Base-by-base conservation (phyloP, 2,888 invertebrate genomes). In the Tineola bisselliella region DNA sequence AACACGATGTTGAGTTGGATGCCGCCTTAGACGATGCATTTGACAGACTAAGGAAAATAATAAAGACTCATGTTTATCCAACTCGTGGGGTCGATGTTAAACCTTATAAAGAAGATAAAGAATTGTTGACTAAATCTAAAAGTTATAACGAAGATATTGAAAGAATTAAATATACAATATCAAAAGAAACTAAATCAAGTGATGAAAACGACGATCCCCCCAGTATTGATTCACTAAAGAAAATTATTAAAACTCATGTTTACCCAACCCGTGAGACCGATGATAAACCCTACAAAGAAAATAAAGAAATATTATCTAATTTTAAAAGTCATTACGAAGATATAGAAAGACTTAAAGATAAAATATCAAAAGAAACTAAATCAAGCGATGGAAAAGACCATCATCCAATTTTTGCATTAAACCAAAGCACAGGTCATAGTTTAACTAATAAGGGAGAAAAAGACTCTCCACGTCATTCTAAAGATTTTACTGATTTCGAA, bases 41-140 rank as follows among this genome's bases (percentile, higher is more conserved):
- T 63, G 68, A 76, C 31, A 68, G 72, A 64, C 62, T 77, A 58
- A 67, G 70, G 11, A 72, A 76, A 63, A 75, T 75, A 58, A 67
- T 75, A 38, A 71, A 71, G 66, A 63, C 69, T 33, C 73, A 74
- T 38, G 71, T 76, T 6, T 74, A 78, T 65, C 75, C 78, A 25
- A 59, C 66, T 69, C 60, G 44, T 6, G 30, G 25, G 5, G 25
- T 30, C 11, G 44, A 60, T 60, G 17, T 44, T 13, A 60, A 25
- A 30, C 48, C 44, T 25, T 19, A 60, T n/a, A 30, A 15, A 48
- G 60, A 48, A 1, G 25, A 48, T 30, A 18, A 48, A 30, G 59
- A 44, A n/a, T 48, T 13, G n/a, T 44, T 44, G n/a, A 10, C 48
- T n/a, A 48, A 48, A 17, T n/a, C 48, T 5, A 17, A 48, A 48